Conservation (phyloP, 1,140 invertebrate species). For the Leptinotarsa texana region DNA sequence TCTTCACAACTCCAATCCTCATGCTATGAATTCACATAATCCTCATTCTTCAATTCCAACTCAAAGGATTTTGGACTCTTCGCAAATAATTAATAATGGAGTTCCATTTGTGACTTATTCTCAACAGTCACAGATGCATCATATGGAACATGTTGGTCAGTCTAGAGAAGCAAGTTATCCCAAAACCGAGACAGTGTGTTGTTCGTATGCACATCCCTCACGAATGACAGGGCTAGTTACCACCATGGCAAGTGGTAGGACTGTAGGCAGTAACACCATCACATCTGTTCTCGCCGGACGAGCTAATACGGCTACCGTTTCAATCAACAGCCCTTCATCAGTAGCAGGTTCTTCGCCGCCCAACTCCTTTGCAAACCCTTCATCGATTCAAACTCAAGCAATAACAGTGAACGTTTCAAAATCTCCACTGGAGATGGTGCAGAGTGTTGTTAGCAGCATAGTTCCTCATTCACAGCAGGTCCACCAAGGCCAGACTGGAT, state of each 20-base stretch:
- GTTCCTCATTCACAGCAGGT: conserved; percentile 61
- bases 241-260: conserved; percentile 74
- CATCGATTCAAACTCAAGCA: conserved; percentile 51
- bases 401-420: conserved; percentile 59
- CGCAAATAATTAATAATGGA: background rate
- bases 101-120: conserved; percentile 19
- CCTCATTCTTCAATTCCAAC: conserved; percentile 18
- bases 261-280: conserved; percentile 72
- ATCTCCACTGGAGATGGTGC: conserved; percentile 78
- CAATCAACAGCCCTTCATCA: conserved; percentile 66
- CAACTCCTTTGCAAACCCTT: conserved; percentile 57
- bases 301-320: conserved; percentile 73
- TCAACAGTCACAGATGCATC: conserved; percentile 19
- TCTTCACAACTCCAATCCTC: no score
- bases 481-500: conserved; percentile 50
- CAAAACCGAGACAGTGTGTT: conserved; percentile 26
- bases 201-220: conserved; percentile 32
- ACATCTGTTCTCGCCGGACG: conserved; percentile 76
- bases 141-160: conserved; percentile 19
- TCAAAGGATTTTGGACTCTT: conserved; percentile 25
- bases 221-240: conserved; percentile 58
- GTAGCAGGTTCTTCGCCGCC: conserved; percentile 58
- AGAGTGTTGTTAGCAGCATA: conserved; percentile 77
- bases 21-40: no score
- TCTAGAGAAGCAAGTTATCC: conserved; percentile 10